Conservation (phyloP, 2,797 vertebrate species). For the Spinus olivaceus region DNA sequence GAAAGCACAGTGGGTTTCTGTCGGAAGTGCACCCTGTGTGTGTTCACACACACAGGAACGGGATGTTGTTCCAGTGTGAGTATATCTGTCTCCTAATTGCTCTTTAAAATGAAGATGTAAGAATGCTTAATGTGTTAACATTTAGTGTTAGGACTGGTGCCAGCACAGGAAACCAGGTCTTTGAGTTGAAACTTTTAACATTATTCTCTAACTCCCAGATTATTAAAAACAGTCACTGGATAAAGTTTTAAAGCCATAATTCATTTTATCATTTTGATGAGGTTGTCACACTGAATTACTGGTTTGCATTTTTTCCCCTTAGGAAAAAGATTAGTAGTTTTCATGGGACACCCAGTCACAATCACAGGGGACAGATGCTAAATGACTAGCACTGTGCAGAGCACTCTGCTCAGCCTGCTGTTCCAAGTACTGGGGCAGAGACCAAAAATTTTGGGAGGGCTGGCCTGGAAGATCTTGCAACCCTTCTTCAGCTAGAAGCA, state of each 20-base stretch:
- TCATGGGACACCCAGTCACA: background rate
- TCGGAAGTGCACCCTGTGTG: background rate
- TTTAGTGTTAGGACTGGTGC: background rate
- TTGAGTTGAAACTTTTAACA: constrained; percentile 29
- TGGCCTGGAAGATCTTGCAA: background rate
- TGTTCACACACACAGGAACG: background rate
- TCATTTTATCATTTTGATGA: constrained; percentile 32
- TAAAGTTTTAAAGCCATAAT: constrained; percentile 22
- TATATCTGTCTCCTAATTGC: constrained; percentile 1
- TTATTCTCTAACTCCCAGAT: background rate
- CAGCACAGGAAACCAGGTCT: constrained; percentile 48
- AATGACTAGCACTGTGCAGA: background rate
- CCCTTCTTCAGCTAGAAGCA: background rate
- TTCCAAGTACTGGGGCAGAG: background rate
- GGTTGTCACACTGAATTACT: constrained; percentile 3
- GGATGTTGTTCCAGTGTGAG: constrained; percentile 8
- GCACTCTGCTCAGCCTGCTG: background rate
- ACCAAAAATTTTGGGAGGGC: background rate
- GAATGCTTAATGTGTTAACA: constrained; percentile 28
- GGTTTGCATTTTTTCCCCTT: constrained; percentile 14
- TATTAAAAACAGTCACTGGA: background rate
- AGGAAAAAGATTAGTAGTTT: background rate
- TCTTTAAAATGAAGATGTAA: constrained; percentile 47
- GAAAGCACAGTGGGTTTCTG: background rate
- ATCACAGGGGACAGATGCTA: background rate